Base-by-base conservation (phyloP, 2,888 invertebrate species). In the Zhuqinia jingwanae region DNA sequence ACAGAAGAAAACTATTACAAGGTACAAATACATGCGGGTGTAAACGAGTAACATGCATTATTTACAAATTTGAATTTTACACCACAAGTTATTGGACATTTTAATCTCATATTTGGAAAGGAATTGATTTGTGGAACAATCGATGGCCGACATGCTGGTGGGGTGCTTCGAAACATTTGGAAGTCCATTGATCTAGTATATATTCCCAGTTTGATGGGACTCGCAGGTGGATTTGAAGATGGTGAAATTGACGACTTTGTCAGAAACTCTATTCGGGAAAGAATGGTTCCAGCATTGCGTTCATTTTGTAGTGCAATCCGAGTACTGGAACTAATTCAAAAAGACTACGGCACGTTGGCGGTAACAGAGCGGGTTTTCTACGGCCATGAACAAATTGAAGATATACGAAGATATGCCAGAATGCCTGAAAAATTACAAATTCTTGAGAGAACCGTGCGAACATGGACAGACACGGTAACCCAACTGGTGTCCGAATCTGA, bases 1-100 rank as follows among this genome's bases (percentile, higher is more conserved):
- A 97, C 97, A 0, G 97, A 97, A 92, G 97, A 97, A 93, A 97
- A 97, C n/a, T 97, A 97, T 91, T 97, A 97, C 92, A 97, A 97
- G 93, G 97, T 94, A 87, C 88, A 85, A 70, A 27, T n/a, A n/a
- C n/a, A n/a, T n/a, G n/a, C n/a, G n/a, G n/a, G n/a, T n/a, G n/a
- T n/a, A n/a, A n/a, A n/a, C n/a, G n/a, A n/a, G n/a, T n/a, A n/a
- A n/a, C n/a, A n/a, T n/a, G n/a, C n/a, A n/a, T n/a, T n/a, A n/a
- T n/a, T n/a, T n/a, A n/a, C n/a, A n/a, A n/a, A n/a, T n/a, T n/a
- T n/a, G n/a, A n/a, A n/a, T n/a, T n/a, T n/a, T n/a, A n/a, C n/a
- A n/a, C n/a, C n/a, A n/a, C n/a, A n/a, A n/a, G n/a, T n/a, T n/a
- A n/a, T n/a, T n/a, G n/a, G n/a, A n/a, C n/a, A n/a, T n/a, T n/a